These are phyloP conservation scores for Syndactyla subalaris DNA, from an alignment of 2,797 vertebrate species.

Conservation along the genomic window DNA sequence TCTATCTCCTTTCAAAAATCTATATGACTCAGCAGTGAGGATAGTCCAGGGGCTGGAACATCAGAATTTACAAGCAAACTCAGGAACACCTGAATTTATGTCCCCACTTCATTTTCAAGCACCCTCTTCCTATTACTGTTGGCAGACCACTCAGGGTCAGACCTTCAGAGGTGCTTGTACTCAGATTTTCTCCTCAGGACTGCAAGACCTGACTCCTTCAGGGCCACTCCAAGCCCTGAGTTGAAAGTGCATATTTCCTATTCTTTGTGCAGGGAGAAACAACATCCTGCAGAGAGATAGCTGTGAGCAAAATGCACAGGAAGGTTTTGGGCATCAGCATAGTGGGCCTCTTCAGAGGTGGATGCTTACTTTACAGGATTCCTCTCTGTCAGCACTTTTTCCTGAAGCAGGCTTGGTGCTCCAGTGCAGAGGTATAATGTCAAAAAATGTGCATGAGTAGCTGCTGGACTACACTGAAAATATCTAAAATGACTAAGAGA, in stretches of 20 bases:
- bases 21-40: not conserved
- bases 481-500: not conserved
- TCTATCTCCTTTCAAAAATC: not conserved
- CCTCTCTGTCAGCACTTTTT: not conserved
- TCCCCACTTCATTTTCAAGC: not conserved
- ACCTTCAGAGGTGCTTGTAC: not conserved
- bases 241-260: not conserved
- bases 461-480: not conserved
- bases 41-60: not conserved
- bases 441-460: not conserved
- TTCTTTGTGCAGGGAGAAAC: not conserved
- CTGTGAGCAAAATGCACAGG: not conserved
- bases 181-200: not conserved
- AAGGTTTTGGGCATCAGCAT: not conserved
- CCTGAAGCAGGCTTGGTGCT: not conserved
- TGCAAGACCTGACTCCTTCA: not conserved
- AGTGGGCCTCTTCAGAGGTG: not conserved
- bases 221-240: not conserved
- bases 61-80: not conserved
- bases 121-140: not conserved
- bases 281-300: not conserved
- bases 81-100: not conserved
- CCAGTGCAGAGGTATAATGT: not conserved
- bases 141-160: not conserved
- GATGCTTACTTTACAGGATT: not conserved